phyloP scores from a whole-genome alignment of 2,113 vertebrate genomes.

The Crotalus tigris region DNA sequence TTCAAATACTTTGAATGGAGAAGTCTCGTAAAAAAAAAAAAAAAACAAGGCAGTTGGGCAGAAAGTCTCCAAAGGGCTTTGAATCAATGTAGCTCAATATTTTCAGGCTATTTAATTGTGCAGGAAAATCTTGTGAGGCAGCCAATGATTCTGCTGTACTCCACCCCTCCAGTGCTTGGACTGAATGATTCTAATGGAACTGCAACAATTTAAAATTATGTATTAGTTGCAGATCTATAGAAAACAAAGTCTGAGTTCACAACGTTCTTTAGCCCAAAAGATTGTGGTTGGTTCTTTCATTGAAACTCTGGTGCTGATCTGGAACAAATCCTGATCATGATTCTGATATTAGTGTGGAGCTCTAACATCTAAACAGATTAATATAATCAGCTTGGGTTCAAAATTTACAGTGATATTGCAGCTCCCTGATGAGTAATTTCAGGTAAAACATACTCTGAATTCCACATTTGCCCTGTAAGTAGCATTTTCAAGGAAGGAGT shows the following conservation, averaged over 20 bases:
- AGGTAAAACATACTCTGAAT: neutral
- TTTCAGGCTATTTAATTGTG: neutral
- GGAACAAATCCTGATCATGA: neutral
- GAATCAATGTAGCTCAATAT: neutral
- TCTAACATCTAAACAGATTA: neutral
- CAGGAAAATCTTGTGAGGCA: neutral
- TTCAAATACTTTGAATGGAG: neutral
- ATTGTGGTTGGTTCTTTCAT: neutral
- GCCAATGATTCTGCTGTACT: neutral
- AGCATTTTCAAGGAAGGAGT: neutral
- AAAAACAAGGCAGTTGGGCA: neutral
- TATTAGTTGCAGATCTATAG: neutral
- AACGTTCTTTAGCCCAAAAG: neutral
- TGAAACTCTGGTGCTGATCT: neutral
- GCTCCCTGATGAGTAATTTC: neutral
- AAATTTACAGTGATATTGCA: neutral
- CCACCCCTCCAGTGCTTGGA: neutral
- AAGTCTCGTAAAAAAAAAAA: neutral
- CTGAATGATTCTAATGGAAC: neutral
- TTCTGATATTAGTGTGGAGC: too few relatives aligned
- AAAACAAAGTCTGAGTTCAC: neutral
- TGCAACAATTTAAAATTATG: neutral
- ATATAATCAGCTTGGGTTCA: neutral
- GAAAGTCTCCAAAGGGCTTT: neutral
- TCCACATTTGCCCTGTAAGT: neutral